Conservation (phyloP, 2,888 invertebrate genomes). For the Drosophila neonasuta region DNA sequence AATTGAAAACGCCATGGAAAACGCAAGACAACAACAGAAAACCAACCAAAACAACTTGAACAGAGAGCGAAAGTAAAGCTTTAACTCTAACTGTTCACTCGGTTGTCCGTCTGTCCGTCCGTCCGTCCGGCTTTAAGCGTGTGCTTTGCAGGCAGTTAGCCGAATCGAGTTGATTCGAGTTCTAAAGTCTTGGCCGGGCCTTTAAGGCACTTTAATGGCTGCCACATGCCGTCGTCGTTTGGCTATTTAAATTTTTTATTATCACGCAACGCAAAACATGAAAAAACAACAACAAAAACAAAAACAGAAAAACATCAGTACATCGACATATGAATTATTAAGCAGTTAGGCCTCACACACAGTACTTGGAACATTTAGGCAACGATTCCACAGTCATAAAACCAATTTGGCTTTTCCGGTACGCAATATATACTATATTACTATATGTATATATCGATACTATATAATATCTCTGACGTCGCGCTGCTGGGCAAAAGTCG, state of each 20-base stretch:
- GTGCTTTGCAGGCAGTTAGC: neutral
- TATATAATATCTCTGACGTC: neutral
- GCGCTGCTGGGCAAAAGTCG: conserved; percentile 31
- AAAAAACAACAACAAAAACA: neutral
- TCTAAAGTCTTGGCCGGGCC: conserved; percentile 43
- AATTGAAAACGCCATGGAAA: conserved; percentile 59
- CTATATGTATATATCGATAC: neutral
- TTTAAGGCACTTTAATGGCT: conserved; percentile 47
- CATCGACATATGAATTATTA: conserved; percentile 41
- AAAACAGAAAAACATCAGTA: conserved; percentile 8
- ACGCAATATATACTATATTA: conserved; percentile 18
- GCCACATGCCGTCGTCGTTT: conserved; percentile 48
- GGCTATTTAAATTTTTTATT: conserved; percentile 34
- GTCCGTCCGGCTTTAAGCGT: neutral
- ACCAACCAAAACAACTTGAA: conserved; percentile 12
- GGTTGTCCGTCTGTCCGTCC: neutral
- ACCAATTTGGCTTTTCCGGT: conserved; percentile 61
- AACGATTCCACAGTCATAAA: conserved; percentile 30
- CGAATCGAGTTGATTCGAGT: conserved; percentile 24
- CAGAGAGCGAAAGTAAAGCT: conserved; percentile 58
- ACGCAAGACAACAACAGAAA: conserved; percentile 20
- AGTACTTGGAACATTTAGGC: conserved; percentile 23
- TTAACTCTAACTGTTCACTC: conserved; percentile 9
- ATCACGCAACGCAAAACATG: conserved; percentile 51
- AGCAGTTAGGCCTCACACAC: conserved; percentile 19